Base-by-base conservation (phyloP, 1,140 invertebrate genomes). In the Diorhabda elongata region DNA sequence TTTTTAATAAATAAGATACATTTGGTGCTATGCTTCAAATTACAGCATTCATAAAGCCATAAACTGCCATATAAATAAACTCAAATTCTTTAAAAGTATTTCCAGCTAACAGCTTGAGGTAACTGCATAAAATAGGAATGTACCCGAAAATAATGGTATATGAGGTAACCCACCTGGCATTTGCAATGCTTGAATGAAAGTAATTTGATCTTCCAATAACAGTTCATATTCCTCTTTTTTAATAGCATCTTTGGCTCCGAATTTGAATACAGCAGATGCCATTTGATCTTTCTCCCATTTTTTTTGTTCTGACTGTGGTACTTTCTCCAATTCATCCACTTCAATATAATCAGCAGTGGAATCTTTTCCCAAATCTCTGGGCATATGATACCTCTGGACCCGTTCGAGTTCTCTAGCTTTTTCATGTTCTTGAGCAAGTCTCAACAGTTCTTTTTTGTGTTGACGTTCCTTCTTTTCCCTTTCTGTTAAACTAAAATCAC, bases 251-350 rank as follows among this genome's bases (percentile, higher is more conserved):
- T 92, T 94, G 0, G 98, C 94, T 9, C 98, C 98, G 86, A 98
- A 97, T 75, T 89, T 87, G 79, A 97, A 91, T 47, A 92, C 88
- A 26, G 96, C 97, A n/a, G 93, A 93, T 42, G 90, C 90, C 83
- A 99, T 91, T 83, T 98, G 94, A 81, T 99, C 97, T 68, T 98
- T 94, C 84, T 99, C 98, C 98, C 97, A 99, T 85, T 97, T 96
- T 71, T 89, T 88, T 82, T 98, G 97, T 80, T 99, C 98, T 4
- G 94, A 95, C 81, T 96, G 92, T 2, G 93, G 91, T 47, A 91
- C 87, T 77, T 89, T 90, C 81, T 97, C 94, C 76, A 86, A 85
- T 70, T 92, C 91, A 83, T 97, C 95, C 44, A 95, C 91, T 82
- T 98, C 97, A 64, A 91, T 85, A 82, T 96, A 96, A 69, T 92